Evolutionary conservation across 2,797 vertebrate genomes (phyloP).

Genomic region (Echeneis naucrates): DNA sequence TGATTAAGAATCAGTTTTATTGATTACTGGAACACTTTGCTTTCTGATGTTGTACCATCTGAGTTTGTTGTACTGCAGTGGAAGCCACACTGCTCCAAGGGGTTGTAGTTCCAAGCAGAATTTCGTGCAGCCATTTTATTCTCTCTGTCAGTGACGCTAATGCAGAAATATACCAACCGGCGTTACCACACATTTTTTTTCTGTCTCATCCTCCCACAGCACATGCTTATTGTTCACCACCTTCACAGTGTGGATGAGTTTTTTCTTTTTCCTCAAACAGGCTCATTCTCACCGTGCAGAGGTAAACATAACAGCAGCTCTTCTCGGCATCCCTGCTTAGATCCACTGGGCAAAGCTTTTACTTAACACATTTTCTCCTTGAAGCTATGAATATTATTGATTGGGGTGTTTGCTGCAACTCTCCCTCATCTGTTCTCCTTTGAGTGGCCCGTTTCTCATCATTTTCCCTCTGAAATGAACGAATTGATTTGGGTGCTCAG

Average conservation of each 20-base stretch:
- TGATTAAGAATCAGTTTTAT: conserved; percentile 9
- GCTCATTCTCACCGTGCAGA: conserved; percentile 30
- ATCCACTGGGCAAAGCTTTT: conserved; percentile 75
- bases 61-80: conserved; percentile 23
- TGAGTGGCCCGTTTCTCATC: conserved; percentile 77
- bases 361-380: conserved; percentile 77
- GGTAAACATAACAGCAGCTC: conserved; percentile 38
- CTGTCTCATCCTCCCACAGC: not conserved
- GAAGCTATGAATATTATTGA: conserved; percentile 84
- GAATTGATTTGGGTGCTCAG: conserved; percentile 81
- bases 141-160: not conserved
- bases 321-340: conserved; percentile 53
- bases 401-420: conserved; percentile 77
- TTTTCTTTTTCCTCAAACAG: conserved; percentile 20
- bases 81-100: not conserved
- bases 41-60: conserved; percentile 1
- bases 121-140: no score
- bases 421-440: conserved; percentile 82
- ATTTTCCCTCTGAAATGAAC: conserved; percentile 80
- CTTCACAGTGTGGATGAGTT: conserved; percentile 9
- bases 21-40: conserved; percentile 14
- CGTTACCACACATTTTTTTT: conserved; percentile 1
- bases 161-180: conserved; percentile 9
- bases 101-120: not conserved
- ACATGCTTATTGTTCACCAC: not conserved